Percentiles rank a stretch among this genome's conserved stretches.
phyloP scores from a whole-genome alignment of 2,113 vertebrate species.

The Vidua chalybeata region DNA sequence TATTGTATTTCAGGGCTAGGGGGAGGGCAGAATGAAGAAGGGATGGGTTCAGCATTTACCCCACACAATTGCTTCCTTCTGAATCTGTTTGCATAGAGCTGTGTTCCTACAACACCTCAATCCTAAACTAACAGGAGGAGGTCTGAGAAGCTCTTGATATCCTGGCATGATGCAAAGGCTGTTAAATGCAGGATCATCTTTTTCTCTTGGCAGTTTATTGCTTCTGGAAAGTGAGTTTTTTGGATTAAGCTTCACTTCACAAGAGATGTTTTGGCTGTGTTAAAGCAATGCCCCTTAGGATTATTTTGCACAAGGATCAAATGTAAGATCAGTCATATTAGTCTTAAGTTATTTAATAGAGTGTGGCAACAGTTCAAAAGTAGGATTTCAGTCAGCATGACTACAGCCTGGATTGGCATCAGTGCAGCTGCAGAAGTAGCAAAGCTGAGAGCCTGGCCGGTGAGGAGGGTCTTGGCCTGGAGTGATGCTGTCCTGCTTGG shows the following conservation, averaged over 20 bases:
- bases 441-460: background rate
- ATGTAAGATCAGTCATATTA: background rate
- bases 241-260: background rate
- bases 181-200: background rate
- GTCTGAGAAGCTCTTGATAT: background rate
- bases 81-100: background rate
- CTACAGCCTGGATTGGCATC: background rate
- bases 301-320: background rate
- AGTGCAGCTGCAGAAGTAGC: background rate
- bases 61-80: background rate
- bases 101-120: background rate
- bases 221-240: background rate
- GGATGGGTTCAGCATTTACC: background rate
- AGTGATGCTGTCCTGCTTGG: background rate
- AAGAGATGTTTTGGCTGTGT: background rate
- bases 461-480: accelerated
- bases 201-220: background rate
- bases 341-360: background rate
- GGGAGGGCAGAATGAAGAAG: background rate
- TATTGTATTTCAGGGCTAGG: background rate
- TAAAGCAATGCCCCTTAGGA: background rate
- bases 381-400: background rate
- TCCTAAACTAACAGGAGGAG: background rate
- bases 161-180: background rate
- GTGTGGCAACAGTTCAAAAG: background rate